These are phyloP conservation scores for Plectrocnemia conspersa DNA, from an alignment of 1,140 invertebrate genomes.

Conservation along the genomic window DNA sequence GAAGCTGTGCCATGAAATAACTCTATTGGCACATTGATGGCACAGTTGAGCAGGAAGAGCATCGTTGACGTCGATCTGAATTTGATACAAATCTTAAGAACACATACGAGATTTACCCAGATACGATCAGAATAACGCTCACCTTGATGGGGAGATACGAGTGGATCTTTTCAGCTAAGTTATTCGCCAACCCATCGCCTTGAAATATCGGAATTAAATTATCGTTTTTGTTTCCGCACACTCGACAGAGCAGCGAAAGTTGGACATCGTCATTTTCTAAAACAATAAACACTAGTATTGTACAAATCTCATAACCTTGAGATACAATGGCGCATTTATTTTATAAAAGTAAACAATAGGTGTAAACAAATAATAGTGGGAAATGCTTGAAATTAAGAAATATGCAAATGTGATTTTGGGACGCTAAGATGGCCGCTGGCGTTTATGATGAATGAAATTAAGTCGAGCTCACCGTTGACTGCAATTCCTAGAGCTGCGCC, in stretches of 20 bases:
- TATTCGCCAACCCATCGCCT: slow-evolving; percentile 52
- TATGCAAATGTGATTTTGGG: too few relatives aligned
- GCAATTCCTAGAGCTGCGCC: too few relatives aligned
- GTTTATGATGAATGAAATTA: too few relatives aligned
- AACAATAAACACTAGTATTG: background rate
- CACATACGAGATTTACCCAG: background rate
- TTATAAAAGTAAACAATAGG: background rate
- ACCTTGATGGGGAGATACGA: slow-evolving; percentile 57
- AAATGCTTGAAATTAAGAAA: too few relatives aligned
- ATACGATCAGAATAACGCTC: slow-evolving; percentile 23
- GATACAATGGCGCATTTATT: background rate
- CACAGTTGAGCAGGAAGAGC: slow-evolving; percentile 57
- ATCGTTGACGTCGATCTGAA: slow-evolving; percentile 53
- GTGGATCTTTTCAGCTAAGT: slow-evolving; percentile 54
- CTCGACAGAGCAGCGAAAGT: slow-evolving; percentile 49
- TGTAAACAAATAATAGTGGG: background rate
- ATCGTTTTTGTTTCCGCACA: slow-evolving; percentile 52
- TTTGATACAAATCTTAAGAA: slow-evolving; percentile 11
- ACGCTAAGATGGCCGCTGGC: too few relatives aligned
- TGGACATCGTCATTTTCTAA: slow-evolving; percentile 37
- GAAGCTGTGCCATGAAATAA: slow-evolving; percentile 62
- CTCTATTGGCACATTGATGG: slow-evolving; percentile 57
- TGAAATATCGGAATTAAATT: slow-evolving; percentile 55
- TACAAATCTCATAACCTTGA: background rate
- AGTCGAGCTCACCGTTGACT: too few relatives aligned